Evolutionary conservation across 1,140 invertebrate genomes (phyloP).

Genomic region (Phthorimaea operculella): DNA sequence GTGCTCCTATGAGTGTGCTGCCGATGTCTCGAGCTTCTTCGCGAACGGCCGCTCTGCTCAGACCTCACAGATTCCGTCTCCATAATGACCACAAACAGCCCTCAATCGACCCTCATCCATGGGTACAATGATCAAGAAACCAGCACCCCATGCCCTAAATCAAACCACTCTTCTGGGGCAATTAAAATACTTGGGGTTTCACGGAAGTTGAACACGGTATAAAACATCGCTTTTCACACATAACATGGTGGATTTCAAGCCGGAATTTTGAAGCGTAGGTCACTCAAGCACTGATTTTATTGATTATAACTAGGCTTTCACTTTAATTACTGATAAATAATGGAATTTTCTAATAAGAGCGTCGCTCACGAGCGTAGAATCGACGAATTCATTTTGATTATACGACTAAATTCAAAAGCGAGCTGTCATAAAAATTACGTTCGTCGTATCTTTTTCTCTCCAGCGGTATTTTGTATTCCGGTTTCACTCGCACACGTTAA

Average conservation of each 20-base stretch:
- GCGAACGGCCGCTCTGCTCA: slow-evolving; percentile 70
- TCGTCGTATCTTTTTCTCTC: slow-evolving; percentile 12
- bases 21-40: slow-evolving; percentile 69
- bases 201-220: slow-evolving; percentile 33
- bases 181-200: slow-evolving; percentile 51
- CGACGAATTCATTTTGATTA: slow-evolving; percentile 42
- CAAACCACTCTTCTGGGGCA: slow-evolving; percentile 44
- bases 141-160: slow-evolving; percentile 39
- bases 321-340: slow-evolving; percentile 48
- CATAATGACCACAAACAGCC: slow-evolving; percentile 51
- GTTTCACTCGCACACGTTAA: no score
- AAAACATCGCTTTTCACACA: slow-evolving; percentile 22
- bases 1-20: slow-evolving; percentile 71
- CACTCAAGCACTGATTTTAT: slow-evolving; percentile 6
- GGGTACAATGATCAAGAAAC: slow-evolving; percentile 32
- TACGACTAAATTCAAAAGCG: slow-evolving; percentile 13
- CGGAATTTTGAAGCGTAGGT: neutral
- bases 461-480: no score
- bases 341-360: slow-evolving; percentile 44
- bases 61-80: slow-evolving; percentile 74
- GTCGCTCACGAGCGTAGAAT: slow-evolving; percentile 43
- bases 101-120: slow-evolving; percentile 41
- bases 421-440: slow-evolving; percentile 13
- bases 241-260: slow-evolving; percentile 11
- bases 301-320: slow-evolving; percentile 28